phyloP scores from a whole-genome alignment of 2,888 invertebrate species.

The Hydrotaea cyrtoneurina region DNA sequence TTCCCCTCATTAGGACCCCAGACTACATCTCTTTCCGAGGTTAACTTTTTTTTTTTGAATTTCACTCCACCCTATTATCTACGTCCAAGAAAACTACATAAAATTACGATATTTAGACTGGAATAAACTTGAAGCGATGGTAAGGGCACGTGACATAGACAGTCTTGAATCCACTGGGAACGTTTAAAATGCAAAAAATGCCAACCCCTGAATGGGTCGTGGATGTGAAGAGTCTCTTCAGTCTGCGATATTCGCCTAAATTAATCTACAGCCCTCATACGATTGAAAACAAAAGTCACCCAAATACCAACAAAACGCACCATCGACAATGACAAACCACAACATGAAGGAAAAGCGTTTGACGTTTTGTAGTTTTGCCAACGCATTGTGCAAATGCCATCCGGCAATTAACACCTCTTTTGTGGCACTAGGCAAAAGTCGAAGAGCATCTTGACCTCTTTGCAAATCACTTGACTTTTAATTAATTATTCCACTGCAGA shows the following conservation, averaged over 20 bases:
- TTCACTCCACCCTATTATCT: too few relatives aligned
- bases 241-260: neutral
- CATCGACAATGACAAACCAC: slow-evolving; percentile 29
- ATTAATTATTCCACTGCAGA: slow-evolving; percentile 66
- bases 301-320: slow-evolving; percentile 43
- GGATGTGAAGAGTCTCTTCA: too few relatives aligned
- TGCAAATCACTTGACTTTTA: slow-evolving; percentile 67
- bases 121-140: too few relatives aligned
- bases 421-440: slow-evolving; percentile 62
- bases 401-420: slow-evolving; percentile 67
- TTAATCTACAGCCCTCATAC: neutral
- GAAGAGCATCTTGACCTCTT: slow-evolving; percentile 65
- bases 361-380: slow-evolving; percentile 22
- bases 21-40: too few relatives aligned
- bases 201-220: too few relatives aligned
- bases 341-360: slow-evolving; percentile 34
- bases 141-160: too few relatives aligned
- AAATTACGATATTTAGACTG: too few relatives aligned
- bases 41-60: too few relatives aligned
- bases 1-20: too few relatives aligned
- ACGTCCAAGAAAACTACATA: too few relatives aligned
- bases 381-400: slow-evolving; percentile 54
- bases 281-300: neutral
- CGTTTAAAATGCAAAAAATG: too few relatives aligned
- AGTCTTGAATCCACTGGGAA: too few relatives aligned